Base-by-base conservation (phyloP, 2,888 invertebrate genomes). In the Ochropacha duplaris region DNA sequence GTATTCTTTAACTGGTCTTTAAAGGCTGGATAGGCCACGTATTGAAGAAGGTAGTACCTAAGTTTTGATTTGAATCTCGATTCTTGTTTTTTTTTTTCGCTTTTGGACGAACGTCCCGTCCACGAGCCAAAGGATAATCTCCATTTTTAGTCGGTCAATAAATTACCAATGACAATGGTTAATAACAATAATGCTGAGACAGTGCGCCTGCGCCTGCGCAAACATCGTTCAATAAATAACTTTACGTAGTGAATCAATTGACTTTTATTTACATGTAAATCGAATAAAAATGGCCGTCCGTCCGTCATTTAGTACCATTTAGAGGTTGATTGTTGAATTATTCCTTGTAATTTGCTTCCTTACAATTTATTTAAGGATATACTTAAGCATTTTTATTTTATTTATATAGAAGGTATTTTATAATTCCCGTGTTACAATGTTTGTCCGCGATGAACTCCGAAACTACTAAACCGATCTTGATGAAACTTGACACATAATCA, bases 241-340 rank as follows among this genome's bases (percentile, higher is more conserved):
- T 59, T 58, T 65, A 39, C 68, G 62, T 64, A 61, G 65, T 64
- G 64, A 78, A 79, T 81, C 76, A 78, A 84, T 81, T 75, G 72
- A 67, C 64, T 63, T 66, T 75, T 76, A 82, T 87, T 83, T 76
- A 73, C 83, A 86, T 87, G 73, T 78, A 82, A 81, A 87, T 83
- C 66, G 73, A 55, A 70, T 74, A 69, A 76, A 77, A 79, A 81
- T 69, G 71, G 69, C 68, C 65, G 69, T 64, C 59, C 61, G 69
- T 69, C 68, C 66, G 65, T 65, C 65, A 68, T 72, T 74, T 70
- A 61, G 31, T 19, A 24, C 12, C 12, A 51, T 55, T 51, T 31
- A 31, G 28, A 19, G 52, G 52, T 28, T 31, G 19, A 44, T 44
- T 14, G 14, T 31, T 52, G 52, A 52, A 52, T 52, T 14, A 31